These are phyloP conservation scores for Phrynocephalus vlangalii DNA, from an alignment of 2,797 vertebrate species.

Conservation along the genomic window DNA sequence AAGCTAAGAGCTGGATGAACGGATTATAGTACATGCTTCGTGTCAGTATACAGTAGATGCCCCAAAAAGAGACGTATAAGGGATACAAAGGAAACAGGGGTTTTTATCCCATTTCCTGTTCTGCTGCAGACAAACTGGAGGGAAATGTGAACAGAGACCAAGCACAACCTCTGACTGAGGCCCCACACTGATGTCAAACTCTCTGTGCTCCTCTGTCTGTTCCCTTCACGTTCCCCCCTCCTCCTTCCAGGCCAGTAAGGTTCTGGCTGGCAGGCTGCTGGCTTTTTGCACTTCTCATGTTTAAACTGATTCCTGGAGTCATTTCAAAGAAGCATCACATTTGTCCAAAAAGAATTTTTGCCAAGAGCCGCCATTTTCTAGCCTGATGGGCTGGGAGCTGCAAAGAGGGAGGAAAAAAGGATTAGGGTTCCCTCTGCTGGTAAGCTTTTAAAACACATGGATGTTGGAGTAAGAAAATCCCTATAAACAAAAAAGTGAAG, in stretches of 20 bases:
- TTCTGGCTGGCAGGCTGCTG: slow-evolving; percentile 17
- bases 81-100: not conserved
- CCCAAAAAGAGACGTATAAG: not conserved
- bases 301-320: rapidly evolving
- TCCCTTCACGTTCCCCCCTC: too few relatives aligned
- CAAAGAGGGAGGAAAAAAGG: not conserved
- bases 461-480: too few relatives aligned
- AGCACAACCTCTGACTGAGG: not conserved
- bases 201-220: not conserved
- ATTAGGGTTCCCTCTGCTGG: slow-evolving; percentile 61
- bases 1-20: slow-evolving; percentile 14
- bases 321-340: not conserved
- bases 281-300: rapidly evolving
- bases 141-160: rapidly evolving
- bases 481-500: too few relatives aligned
- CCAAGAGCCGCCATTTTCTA: slow-evolving; percentile 25
- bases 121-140: not conserved
- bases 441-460: rapidly evolving
- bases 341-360: not conserved
- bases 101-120: not conserved
- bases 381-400: too few relatives aligned
- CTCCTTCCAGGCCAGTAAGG: not conserved
- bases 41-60: not conserved
- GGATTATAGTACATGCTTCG: slow-evolving; percentile 29
- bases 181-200: not conserved